These are phyloP conservation scores for Blennius ocellaris DNA, from an alignment of 2,113 vertebrate genomes.

Conservation along the genomic window DNA sequence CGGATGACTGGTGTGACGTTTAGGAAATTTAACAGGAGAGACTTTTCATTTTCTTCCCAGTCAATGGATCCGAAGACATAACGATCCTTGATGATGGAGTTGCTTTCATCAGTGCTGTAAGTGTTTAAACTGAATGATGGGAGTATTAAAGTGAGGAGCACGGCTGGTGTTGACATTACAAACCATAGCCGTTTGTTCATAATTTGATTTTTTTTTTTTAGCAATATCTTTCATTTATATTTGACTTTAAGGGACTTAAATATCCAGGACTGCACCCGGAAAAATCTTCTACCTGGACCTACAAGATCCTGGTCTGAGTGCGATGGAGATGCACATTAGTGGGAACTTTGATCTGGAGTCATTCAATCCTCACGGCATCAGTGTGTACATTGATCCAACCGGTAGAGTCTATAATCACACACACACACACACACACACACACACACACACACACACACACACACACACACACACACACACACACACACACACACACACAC, in stretches of 20 bases:
- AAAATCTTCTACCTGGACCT: constrained; percentile 89
- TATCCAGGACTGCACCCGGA: constrained; percentile 78
- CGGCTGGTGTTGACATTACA: no score
- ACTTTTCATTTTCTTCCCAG: constrained; percentile 28
- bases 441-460: no score
- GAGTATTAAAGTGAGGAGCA: not conserved
- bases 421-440: no score
- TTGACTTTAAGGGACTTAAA: constrained; percentile 58
- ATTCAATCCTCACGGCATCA: constrained; percentile 95
- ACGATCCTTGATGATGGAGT: constrained; percentile 62
- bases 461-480: no score
- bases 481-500: no score
- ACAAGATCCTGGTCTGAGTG: constrained; percentile 78
- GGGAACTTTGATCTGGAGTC: constrained; percentile 88
- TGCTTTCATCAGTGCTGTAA: constrained; percentile 72
- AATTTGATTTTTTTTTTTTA: no score
- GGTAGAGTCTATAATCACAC: constrained; percentile 78
- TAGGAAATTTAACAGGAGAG: no score
- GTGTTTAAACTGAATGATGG: constrained; percentile 28
- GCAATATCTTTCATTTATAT: not conserved
- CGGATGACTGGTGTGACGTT: no score
- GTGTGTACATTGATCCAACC: constrained; percentile 82
- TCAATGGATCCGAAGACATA: constrained; percentile 66
- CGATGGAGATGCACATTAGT: constrained; percentile 85
- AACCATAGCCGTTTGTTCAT: no score